Evolutionary conservation across 2,888 invertebrate species (phyloP).

Genomic region (Bombylius discolor): DNA sequence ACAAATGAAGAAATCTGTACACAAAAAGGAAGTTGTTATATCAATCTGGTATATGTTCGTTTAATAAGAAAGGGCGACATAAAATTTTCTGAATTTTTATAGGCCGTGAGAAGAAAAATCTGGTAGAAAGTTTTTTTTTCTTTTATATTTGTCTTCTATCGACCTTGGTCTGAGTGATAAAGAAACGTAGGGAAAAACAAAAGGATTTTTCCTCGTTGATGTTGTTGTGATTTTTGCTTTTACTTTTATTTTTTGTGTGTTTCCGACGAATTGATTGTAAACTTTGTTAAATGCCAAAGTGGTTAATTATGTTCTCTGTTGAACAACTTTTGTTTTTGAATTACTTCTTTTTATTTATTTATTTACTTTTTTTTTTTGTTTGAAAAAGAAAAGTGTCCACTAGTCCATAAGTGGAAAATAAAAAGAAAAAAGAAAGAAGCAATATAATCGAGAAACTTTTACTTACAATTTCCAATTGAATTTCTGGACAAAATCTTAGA

Average conservation of each 20-base stretch:
- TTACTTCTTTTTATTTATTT: not conserved
- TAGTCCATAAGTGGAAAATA: too few species aligned
- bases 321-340: not conserved
- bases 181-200: too few species aligned
- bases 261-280: constrained; percentile 5
- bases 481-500: too few species aligned
- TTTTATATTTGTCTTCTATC: not conserved
- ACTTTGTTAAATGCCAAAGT: constrained; percentile 3
- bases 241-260: not conserved
- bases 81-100: not conserved
- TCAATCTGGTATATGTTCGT: not conserved
- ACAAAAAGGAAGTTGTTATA: not conserved
- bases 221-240: constrained; percentile 1
- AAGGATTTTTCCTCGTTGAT: not conserved
- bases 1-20: not conserved
- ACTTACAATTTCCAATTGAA: too few species aligned
- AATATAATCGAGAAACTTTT: too few species aligned
- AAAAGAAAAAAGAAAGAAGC: too few species aligned
- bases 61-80: too few species aligned
- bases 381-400: not conserved
- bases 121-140: constrained; percentile 9
- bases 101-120: constrained; percentile 10
- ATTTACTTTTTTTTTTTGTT: not conserved
- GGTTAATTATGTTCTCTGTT: constrained; percentile 3
- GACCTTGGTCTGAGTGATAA: too few species aligned